phyloP scores from a whole-genome alignment of 1,140 invertebrate genomes.

The Drosophila rufa region DNA sequence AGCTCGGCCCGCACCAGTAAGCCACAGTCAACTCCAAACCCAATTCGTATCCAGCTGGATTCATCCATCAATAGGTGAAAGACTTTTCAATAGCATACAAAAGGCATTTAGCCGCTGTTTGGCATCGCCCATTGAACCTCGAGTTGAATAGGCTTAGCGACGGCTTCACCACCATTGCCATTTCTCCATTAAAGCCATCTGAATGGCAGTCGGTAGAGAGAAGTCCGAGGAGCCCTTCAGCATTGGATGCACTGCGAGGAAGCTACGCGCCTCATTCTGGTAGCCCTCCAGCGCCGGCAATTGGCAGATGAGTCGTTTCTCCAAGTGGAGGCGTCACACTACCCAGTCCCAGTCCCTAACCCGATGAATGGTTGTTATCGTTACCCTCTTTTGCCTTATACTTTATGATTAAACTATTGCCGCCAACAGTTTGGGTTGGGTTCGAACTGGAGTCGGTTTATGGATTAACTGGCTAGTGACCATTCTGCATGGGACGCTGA shows the following conservation, averaged over 20 bases:
- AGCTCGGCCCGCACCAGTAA: constrained; percentile 1
- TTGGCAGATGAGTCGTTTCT: constrained; percentile 15
- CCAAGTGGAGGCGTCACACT: constrained; percentile 13
- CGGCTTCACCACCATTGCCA: constrained; percentile 21
- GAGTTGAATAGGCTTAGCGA: constrained; percentile 68
- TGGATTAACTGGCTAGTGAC: constrained; percentile 55
- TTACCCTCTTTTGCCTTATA: constrained; percentile 60
- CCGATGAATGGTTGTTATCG: constrained; percentile 73
- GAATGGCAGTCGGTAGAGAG: constrained; percentile 16
- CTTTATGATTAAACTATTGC: constrained; percentile 82
- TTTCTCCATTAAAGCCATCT: constrained; percentile 11
- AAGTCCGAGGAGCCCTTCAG: constrained; percentile 9
- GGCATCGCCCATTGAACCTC: constrained; percentile 73
- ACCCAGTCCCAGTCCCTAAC: not conserved
- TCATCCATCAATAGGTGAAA: constrained; percentile 67
- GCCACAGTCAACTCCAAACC: constrained; percentile 4
- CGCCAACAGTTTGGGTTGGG: constrained; percentile 27
- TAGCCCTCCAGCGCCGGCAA: too few species aligned
- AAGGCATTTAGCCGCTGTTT: constrained; percentile 80
- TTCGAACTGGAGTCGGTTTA: constrained; percentile 18
- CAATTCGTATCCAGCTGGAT: constrained; percentile 24
- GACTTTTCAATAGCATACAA: constrained; percentile 69
- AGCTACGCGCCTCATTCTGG: too few species aligned
- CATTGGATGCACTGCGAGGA: constrained; percentile 23
- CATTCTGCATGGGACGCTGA: constrained; percentile 61